A percentile compares a stretch with the other conserved stretches of the same genome.
These are phyloP conservation scores for Sarcophaga peregrina DNA, from an alignment of 1,140 invertebrate species.

Conservation along the genomic window DNA sequence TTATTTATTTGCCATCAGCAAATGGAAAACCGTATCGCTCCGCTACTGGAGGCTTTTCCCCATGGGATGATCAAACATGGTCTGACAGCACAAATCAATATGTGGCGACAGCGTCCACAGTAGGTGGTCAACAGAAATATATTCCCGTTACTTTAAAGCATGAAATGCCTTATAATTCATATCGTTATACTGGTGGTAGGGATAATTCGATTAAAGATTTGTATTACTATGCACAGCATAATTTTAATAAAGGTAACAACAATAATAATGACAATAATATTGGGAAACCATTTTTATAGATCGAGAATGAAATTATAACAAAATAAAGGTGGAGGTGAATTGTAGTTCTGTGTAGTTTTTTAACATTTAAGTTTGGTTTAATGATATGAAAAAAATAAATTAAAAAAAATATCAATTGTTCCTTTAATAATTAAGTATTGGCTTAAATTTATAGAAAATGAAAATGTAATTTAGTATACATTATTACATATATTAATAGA, in stretches of 20 bases:
- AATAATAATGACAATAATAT: constrained; percentile 16
- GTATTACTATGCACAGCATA: constrained; percentile 37
- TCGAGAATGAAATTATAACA: not conserved
- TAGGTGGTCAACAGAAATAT: constrained; percentile 46
- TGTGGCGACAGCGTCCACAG: constrained; percentile 8
- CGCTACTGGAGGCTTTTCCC: constrained; percentile 37
- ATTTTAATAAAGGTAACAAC: constrained; percentile 8
- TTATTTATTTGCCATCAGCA: constrained; percentile 55
- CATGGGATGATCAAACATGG: constrained; percentile 48
- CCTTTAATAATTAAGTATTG: too few relatives aligned
- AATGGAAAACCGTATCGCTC: constrained; percentile 31
- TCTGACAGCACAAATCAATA: constrained; percentile 53
- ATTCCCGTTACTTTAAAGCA: constrained; percentile 51
- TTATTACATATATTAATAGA: too few relatives aligned
- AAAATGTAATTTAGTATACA: too few relatives aligned
- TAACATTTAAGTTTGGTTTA: too few relatives aligned
- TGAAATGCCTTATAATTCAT: not conserved
- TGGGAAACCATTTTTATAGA: constrained; percentile 59
- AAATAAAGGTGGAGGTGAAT: not conserved
- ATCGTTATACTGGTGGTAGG: not conserved
- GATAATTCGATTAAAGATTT: constrained; percentile 43
- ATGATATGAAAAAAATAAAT: too few relatives aligned
- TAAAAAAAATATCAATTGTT: too few relatives aligned
- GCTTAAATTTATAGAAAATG: too few relatives aligned
- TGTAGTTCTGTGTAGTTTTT: too few relatives aligned